Percentiles rank a stretch among this genome's conserved stretches.
phyloP scores from a whole-genome alignment of 1,140 invertebrate genomes.

The Macrobrachium rosenbergii region DNA sequence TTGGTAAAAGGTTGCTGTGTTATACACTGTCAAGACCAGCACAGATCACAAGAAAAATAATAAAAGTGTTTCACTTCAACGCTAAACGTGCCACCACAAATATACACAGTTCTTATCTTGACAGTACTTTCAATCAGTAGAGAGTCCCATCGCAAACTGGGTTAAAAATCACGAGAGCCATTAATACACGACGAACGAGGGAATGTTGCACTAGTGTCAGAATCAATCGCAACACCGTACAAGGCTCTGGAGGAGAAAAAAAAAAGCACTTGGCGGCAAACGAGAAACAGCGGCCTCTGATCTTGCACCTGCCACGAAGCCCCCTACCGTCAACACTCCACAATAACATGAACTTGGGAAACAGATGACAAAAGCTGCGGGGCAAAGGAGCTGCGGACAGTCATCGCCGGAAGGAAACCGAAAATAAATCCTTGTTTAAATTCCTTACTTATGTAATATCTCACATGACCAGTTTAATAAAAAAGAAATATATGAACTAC shows the following conservation, averaged over 20 bases:
- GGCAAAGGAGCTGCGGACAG: too few relatives aligned
- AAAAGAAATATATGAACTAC: neutral
- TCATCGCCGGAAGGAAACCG: too few relatives aligned
- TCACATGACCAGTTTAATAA: slow-evolving; percentile 7
- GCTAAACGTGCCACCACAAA: too few relatives aligned
- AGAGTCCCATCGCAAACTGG: neutral
- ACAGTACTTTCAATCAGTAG: too few relatives aligned
- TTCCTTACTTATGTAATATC: neutral
- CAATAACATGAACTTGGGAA: slow-evolving; percentile 29
- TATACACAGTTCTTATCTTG: too few relatives aligned
- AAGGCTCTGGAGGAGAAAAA: slow-evolving; percentile 6
- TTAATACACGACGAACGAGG: neutral
- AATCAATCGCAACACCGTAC: slow-evolving; percentile 12
- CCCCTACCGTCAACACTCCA: slow-evolving; percentile 17
- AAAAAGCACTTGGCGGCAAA: neutral
- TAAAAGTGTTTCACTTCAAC: too few relatives aligned
- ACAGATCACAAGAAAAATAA: too few relatives aligned
- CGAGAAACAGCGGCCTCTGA: neutral
- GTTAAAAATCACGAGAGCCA: neutral
- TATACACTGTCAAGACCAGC: too few relatives aligned
- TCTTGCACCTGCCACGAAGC: slow-evolving; percentile 35
- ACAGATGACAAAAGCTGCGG: slow-evolving; percentile 8
- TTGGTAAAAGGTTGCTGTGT: too few relatives aligned
- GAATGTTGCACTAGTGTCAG: neutral
- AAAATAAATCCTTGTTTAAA: too few relatives aligned